Conservation (phyloP, 2,113 vertebrate species). For the Pollachius pollachius region DNA sequence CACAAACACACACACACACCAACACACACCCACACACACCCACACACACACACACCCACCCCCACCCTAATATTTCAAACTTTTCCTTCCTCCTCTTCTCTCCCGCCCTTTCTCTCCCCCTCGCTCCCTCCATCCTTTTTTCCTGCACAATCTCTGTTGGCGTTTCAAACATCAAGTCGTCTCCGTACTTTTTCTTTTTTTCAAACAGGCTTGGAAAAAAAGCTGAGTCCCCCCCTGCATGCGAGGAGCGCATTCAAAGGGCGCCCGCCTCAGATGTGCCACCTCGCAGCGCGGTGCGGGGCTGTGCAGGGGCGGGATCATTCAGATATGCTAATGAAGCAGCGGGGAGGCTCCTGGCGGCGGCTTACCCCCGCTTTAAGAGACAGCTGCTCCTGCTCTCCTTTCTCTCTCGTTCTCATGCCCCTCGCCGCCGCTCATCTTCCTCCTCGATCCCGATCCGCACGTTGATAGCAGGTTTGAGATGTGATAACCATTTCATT, state of each 20-base stretch:
- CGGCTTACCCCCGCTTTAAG: constrained; percentile 77
- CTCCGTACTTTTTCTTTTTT: constrained; percentile 66
- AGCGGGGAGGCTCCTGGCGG: constrained; percentile 75
- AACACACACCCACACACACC: no score
- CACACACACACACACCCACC: no score
- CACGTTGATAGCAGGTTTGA: constrained; percentile 66
- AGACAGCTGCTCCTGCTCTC: constrained; percentile 76
- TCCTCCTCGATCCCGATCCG: constrained; percentile 38
- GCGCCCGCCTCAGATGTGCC: constrained; percentile 77
- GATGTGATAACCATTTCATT: constrained; percentile 70
- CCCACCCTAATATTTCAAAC: constrained; percentile 60
- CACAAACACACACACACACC: no score
- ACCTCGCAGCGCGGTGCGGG: constrained; percentile 77
- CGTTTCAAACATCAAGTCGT: constrained; percentile 76
- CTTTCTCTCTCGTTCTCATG: constrained; percentile 62
- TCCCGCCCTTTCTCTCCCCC: constrained; percentile 19
- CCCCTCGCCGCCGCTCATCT: constrained; percentile 60
- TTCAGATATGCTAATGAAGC: constrained; percentile 83
- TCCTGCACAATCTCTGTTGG: constrained; percentile 66
- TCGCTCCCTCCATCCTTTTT: constrained; percentile 12
- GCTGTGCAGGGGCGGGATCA: constrained; percentile 74
- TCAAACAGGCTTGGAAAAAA: constrained; percentile 75
- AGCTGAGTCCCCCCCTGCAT: constrained; percentile 71
- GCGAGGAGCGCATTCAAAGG: constrained; percentile 74
- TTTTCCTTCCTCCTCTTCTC: constrained; percentile 52